Evolutionary conservation across 2,888 invertebrate species (phyloP), one percentile per base, ranked within the genome.

Genomic region (Anthophora plumipes): DNA sequence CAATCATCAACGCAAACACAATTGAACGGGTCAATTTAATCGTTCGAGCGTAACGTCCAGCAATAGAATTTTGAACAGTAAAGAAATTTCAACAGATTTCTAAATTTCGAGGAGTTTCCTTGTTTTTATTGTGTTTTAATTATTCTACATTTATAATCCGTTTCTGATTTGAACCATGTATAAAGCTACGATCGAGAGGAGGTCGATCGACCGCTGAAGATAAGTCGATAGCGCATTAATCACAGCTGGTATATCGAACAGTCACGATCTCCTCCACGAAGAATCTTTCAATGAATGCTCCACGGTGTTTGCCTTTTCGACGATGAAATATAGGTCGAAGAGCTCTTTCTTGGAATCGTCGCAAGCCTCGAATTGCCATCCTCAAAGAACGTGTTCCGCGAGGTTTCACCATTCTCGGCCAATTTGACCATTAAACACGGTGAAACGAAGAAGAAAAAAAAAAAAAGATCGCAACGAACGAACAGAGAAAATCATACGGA

Each of bases 271-370:
- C 43, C 41, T 52, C 4, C 11, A 25, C 46, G 46, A 1, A 43
- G 59, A 54, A 59, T 46, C 72, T 52, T 55, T 52, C 80, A 54
- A 79, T 71, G 76, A 81, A 81, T 82, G 55, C 71, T 55, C 48
- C 14, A n/a, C 69, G 68, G 60, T 66, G 80, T 82, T 81, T 82
- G 73, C 70, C 75, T 68, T 70, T 54, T 81, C 50, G 46, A 76
- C 59, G 55, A 57, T 48, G 71, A 64, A 82, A 87, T 86, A 85
- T 85, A 76, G 85, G 82, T 83, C 85, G 85, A 83, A 77, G 43
- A 69, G 77, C 37, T 61, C 60, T 74, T 83, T 83, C 83, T 87
- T 57, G 64, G 76, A 80, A 83, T 59, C 67, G 73, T 67, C 71
- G 72, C 76, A 78, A 82, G 72, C 75, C 73, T 64, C 60, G 67